These are phyloP conservation scores for Hydrochoerus hydrochaeris DNA, from an alignment of 2,113 vertebrate genomes.

Conservation along the genomic window DNA sequence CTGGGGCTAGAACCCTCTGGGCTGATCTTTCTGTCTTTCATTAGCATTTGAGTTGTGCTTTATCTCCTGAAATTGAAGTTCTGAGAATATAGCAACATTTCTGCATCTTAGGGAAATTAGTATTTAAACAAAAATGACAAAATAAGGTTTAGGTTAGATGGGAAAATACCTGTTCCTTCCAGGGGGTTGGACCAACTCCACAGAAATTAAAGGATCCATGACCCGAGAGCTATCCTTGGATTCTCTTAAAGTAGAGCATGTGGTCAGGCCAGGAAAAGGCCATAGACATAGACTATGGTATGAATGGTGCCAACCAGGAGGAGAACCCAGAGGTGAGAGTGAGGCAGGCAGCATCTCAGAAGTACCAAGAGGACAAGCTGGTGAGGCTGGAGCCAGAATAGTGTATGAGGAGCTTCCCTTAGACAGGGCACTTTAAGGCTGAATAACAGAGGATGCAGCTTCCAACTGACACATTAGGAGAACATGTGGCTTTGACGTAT, in stretches of 20 bases:
- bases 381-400: neutral
- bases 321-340: neutral
- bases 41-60: neutral
- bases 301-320: neutral
- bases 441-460: too few relatives aligned
- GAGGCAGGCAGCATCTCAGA: neutral
- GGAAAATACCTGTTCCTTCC: neutral
- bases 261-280: neutral
- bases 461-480: neutral
- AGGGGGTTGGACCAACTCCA: neutral
- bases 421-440: neutral
- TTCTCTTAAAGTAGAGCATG: neutral
- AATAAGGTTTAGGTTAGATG: neutral
- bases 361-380: neutral
- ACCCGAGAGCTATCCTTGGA: neutral
- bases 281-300: accelerated
- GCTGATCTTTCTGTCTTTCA: neutral
- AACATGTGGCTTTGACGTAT: neutral
- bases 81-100: neutral
- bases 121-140: neutral
- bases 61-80: neutral
- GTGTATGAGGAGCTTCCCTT: neutral
- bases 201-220: neutral
- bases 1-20: neutral
- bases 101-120: conserved; percentile 1